Evolutionary conservation across 2,113 vertebrate species (phyloP), one percentile per base, ranked within the genome.

Genomic region (Galeopterus variegatus): DNA sequence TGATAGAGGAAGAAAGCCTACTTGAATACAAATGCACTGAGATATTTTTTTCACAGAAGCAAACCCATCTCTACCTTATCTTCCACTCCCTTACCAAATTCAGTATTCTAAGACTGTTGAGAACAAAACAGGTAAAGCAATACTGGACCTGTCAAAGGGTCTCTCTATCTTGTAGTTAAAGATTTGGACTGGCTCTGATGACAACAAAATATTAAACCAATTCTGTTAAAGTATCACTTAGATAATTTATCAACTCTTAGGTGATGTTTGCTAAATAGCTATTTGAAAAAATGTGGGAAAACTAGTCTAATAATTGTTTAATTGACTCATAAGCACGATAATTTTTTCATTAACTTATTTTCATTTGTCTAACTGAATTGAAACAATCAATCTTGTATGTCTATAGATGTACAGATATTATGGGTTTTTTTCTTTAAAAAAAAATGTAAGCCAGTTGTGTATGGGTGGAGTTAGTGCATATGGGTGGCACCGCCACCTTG

Each of bases 321-420:
- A 85, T 48, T 88, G 52, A 75, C 83, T 26, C 18, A 73, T 54
- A 97, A 85, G 33, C 52, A 64, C 48, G 58, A 81, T 85, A 88
- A 95, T 95, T 73, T 91, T 94, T 95, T 93, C 70, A 87, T 81
- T 83, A 91, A 76, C 36, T 96, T 89, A 62, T 90, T 93, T 97
- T 92, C 73, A 85, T 36, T 89, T 80, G 23, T 93, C 87, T 72
- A 72, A 52, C 10, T 92, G 19, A 95, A 75, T 48, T 64, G 75
- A 72, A 75, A 33, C 10, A 91, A 76, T 85, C 87, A 70, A 84
- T 50, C 58, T 58, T 88, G 60, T 69, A 11, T 58, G 90, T 19
- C 14, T 12, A 4, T 23, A 65, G 79, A 81, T 36, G 50, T 52
- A 23, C 60, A 81, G 52, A 80, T 82, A n/a, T 54, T 70, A 26